Percentiles rank a stretch among this genome's conserved stretches.
Evolutionary conservation across 2,888 invertebrate genomes (phyloP).

Genomic region (Drosophila setosimentum): DNA sequence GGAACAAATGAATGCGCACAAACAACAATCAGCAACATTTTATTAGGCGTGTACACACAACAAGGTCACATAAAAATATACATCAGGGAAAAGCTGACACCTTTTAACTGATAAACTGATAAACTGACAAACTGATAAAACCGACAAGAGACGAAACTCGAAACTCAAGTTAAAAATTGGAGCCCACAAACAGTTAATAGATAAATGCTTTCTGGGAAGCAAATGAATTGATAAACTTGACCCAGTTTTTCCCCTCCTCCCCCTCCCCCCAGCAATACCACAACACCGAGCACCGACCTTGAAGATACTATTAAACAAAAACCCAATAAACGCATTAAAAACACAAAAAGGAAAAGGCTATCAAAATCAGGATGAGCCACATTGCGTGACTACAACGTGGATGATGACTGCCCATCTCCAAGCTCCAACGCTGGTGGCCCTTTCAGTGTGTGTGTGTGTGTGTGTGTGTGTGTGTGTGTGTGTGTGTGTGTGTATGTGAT

Average conservation of each 20-base stretch:
- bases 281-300: conserved; percentile 32
- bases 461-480: conserved; percentile 11
- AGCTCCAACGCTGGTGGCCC: conserved; percentile 57
- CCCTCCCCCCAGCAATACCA: background rate
- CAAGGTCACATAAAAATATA: conserved; percentile 54
- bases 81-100: conserved; percentile 49
- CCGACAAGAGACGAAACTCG: conserved; percentile 25
- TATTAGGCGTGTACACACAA: conserved; percentile 27
- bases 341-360: conserved; percentile 7
- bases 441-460: conserved; percentile 8
- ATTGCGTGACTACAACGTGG: conserved; percentile 52
- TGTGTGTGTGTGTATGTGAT: conserved; percentile 46
- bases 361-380: conserved; percentile 41
- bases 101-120: conserved; percentile 43
- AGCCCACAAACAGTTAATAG: conserved; percentile 43
- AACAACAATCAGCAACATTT: conserved; percentile 37
- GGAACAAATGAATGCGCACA: conserved; percentile 48
- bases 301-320: conserved; percentile 16
- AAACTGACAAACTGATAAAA: conserved; percentile 54
- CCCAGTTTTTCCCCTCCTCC: conserved; percentile 50
- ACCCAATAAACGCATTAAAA: conserved; percentile 4
- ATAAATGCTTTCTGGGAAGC: conserved; percentile 50
- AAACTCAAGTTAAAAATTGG: conserved; percentile 36
- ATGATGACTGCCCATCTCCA: conserved; percentile 7
- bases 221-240: conserved; percentile 70